Evolutionary conservation across 2,888 invertebrate genomes (phyloP).

Genomic region (Eupeodes latifasciatus): DNA sequence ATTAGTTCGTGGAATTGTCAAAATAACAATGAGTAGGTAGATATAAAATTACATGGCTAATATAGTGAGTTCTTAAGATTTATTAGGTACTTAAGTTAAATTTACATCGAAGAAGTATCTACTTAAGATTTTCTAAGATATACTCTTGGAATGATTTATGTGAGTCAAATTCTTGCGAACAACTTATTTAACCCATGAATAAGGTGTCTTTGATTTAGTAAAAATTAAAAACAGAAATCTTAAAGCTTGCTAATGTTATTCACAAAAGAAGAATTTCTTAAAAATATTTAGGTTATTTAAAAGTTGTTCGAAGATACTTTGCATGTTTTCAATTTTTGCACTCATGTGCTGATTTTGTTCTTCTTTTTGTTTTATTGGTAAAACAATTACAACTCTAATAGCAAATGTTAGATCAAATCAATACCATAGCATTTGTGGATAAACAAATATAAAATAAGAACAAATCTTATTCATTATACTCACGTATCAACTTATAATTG

Average conservation of each 20-base stretch:
- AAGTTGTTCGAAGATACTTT: background rate
- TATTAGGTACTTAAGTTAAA: constrained; percentile 16
- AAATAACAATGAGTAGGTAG: background rate
- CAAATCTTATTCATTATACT: constrained; percentile 22
- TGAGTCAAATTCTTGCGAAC: background rate
- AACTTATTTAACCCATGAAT: background rate
- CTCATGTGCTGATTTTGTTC: constrained; percentile 27
- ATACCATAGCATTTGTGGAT: constrained; percentile 17
- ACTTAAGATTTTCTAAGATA: background rate
- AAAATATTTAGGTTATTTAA: background rate
- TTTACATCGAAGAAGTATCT: constrained; percentile 1
- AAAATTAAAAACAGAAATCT: background rate
- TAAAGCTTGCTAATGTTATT: background rate
- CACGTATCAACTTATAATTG: background rate
- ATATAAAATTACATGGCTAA: constrained; percentile 11
- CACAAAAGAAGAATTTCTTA: background rate
- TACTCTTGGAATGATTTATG: background rate
- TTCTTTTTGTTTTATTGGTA: constrained; percentile 9
- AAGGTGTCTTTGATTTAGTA: background rate
- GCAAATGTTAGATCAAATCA: constrained; percentile 60
- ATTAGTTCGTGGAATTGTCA: constrained; percentile 10
- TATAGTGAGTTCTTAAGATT: background rate
- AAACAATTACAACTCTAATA: constrained; percentile 42
- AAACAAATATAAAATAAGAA: background rate
- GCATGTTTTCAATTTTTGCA: constrained; percentile 7